Conservation (phyloP, 2,113 vertebrate species). For the Circaetus gallicus region DNA sequence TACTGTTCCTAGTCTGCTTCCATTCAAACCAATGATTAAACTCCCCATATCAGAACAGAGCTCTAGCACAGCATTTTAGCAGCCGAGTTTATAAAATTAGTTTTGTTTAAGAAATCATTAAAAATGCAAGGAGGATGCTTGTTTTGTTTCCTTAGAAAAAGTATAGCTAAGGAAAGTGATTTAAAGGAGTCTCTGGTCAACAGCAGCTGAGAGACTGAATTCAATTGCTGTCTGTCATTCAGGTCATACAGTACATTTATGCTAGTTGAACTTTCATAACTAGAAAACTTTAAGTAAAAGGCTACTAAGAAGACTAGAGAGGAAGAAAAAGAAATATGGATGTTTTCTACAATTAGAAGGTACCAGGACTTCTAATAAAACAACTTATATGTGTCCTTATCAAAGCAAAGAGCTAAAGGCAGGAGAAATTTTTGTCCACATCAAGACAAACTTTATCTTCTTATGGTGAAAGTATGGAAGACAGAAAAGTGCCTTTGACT, state of each 20-base stretch:
- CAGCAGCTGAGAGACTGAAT: neutral
- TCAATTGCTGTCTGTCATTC: neutral
- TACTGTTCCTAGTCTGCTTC: neutral
- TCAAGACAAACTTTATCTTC: neutral
- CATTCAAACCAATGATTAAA: neutral
- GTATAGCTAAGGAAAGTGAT: neutral
- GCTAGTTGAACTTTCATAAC: neutral
- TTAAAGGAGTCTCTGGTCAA: neutral
- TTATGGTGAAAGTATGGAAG: neutral
- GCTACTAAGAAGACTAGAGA: neutral
- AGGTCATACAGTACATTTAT: too few species aligned
- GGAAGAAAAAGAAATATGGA: neutral
- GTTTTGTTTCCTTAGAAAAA: neutral
- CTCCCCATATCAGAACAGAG: neutral
- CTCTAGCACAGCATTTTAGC: neutral
- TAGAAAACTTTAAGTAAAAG: neutral
- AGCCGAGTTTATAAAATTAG: neutral
- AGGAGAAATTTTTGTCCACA: neutral
- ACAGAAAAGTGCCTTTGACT: neutral
- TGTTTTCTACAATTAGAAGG: neutral
- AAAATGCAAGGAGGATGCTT: neutral
- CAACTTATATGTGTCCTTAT: neutral
- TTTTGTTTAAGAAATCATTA: neutral
- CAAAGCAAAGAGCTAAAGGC: neutral
- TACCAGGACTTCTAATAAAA: neutral